Evolutionary conservation across 2,113 vertebrate genomes (phyloP), one percentile per base, ranked within the genome.

Genomic region (Sceloporus undulatus): DNA sequence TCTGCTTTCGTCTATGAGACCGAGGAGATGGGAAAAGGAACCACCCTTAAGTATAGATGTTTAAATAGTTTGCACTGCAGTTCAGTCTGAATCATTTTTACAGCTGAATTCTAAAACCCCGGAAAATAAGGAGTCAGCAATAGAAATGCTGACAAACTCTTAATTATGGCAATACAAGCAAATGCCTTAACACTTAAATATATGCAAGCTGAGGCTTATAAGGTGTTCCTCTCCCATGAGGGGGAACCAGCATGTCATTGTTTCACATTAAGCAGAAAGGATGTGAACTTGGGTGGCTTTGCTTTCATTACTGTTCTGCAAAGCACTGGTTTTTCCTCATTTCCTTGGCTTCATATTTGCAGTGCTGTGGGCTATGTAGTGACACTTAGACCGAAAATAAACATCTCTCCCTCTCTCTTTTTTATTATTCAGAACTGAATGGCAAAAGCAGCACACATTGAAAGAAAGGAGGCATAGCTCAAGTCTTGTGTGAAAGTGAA

Each of bases 401-500:
- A 93, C 89, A 90, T 91, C 52, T n/a, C 29, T 56, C 52, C n/a
- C 18, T 62, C 21, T 21, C 79, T 62, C 16, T 16, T n/a, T 88
- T 93, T 80, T 92, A 91, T 90, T 94, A 94, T 94, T 91, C 91
- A 77, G 86, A 90, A 27, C 5, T 86, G 91, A 93, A 88, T 79
- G 38, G 68, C 75, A 92, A 94, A 85, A 94, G 13, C 88, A 94
- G 88, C 78, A 88, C 86, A 91, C 88, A 65, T 78, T 62, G 90
- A 93, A 94, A 96, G 89, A 91, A 94, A 94, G 93, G 92, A 91
- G 85, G 73, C 88, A 13, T 87, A 91, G 78, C 84, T 93, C 91
- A 93, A 94, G 82, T 48, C 90, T 94, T 85, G 89, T 90, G 89
- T 90, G 85, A 94, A 96, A 95, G 93, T 38, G 89, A 95, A 95